Evolutionary conservation across 2,888 invertebrate genomes (phyloP), one percentile per base, ranked within the genome.

Genomic region (Pediacus dermestoides): DNA sequence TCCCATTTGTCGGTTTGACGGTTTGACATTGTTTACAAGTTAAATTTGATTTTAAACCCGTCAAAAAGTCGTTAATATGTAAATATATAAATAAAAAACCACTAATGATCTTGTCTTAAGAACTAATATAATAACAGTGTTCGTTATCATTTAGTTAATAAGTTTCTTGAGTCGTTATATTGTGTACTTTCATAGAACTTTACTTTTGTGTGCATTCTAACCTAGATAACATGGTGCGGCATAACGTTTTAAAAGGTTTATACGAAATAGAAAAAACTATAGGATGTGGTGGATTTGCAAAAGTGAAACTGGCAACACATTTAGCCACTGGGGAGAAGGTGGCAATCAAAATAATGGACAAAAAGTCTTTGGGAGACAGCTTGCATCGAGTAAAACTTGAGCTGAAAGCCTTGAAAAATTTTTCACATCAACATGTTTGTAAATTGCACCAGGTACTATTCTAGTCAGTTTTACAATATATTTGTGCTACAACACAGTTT

Each of bases 301-400:
- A 87, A 74, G 88, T 88, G 6, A 85, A 86, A 62, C 70, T 85
- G 34, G 87, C 81, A 4, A 85, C 81, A 7, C 88, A 89, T 68
- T 58, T 80, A 34, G 73, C 82, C n/a, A 87, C 87, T 31, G 85
- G 84, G 18, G 85, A 87, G 62, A 84, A 83, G 66, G 87, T 87
- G 34, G 88, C 88, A 27, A 79, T 88, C 42, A 88, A 88, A 70
- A 85, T 88, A 34, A 85, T 89, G 80, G 82, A 87, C 57, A 88
- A 88, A 67, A 70, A 71, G 31, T 69, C 74, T 30, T 67, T 88
- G 33, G 85, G 85, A 36, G 81, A 81, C 56, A 86, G 87, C 64
- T 70, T 87, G 30, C 81, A 80, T 9, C 67, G 87, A 51, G 81
- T 87, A 4, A 75, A 78, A 54, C 70, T 81, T 21, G 88, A 88